Evolutionary conservation across 2,797 vertebrate genomes (phyloP).

Genomic region (Harpagifer antarcticus): DNA sequence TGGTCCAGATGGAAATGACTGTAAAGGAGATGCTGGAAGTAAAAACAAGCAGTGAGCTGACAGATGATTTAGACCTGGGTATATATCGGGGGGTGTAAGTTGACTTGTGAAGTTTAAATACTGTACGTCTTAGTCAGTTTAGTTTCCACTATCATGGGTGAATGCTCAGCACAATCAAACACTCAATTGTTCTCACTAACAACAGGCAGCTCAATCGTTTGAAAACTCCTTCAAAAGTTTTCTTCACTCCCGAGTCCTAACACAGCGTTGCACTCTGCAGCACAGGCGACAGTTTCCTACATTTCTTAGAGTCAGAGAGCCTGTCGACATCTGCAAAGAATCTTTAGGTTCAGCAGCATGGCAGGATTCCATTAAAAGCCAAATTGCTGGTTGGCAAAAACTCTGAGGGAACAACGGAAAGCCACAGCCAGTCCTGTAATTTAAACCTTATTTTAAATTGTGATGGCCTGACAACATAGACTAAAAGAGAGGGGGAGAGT

Average conservation of each 20-base stretch:
- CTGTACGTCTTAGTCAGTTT: constrained; percentile 8
- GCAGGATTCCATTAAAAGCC: constrained; percentile 98
- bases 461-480: constrained; percentile 88
- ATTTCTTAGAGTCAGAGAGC: constrained; percentile 90
- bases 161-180: constrained; percentile 22
- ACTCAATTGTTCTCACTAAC: constrained; percentile 33
- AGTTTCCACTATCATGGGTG: constrained; percentile 21
- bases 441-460: constrained; percentile 98
- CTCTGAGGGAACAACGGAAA: constrained; percentile 96
- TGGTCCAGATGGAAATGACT: neutral
- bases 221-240: constrained; percentile 45
- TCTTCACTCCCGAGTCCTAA: constrained; percentile 32
- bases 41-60: neutral
- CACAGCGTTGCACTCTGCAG: constrained; percentile 49
- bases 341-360: constrained; percentile 96
- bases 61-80: neutral
- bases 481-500: constrained; percentile 63
- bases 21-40: neutral
- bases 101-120: constrained; percentile 12
- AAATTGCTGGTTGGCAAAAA: constrained; percentile 99
- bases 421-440: constrained; percentile 97
- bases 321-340: constrained; percentile 98
- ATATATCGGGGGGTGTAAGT: neutral
- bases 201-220: constrained; percentile 38
- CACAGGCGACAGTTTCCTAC: constrained; percentile 88